Evolutionary conservation across 2,797 vertebrate species (phyloP).

Genomic region (Sebastolobus alascanus): DNA sequence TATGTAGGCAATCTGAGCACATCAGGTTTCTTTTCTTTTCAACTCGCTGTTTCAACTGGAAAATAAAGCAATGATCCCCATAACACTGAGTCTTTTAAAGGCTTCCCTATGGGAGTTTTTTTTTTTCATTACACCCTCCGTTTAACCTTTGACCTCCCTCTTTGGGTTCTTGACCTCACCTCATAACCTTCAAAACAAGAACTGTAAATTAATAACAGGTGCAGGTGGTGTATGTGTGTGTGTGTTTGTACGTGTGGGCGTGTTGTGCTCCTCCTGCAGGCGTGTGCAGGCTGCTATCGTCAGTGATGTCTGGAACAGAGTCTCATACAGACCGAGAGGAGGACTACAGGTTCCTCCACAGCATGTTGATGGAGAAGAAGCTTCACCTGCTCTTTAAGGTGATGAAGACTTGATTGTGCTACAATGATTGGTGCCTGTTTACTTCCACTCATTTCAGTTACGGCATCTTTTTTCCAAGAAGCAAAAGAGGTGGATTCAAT

Average conservation of each 20-base stretch:
- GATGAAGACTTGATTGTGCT: neutral
- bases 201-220: constrained; percentile 34
- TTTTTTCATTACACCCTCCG: constrained; percentile 15
- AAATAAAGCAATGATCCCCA: neutral
- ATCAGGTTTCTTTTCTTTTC: neutral
- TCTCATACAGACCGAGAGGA: constrained; percentile 91
- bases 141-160: constrained; percentile 49
- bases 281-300: constrained; percentile 87
- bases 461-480: neutral
- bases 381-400: constrained; percentile 94
- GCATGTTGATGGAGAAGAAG: constrained; percentile 95
- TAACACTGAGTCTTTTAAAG: constrained; percentile 4
- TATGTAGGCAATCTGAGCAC: neutral
- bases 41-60: neutral
- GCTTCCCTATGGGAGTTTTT: neutral
- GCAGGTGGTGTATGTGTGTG: constrained; percentile 10
- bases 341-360: constrained; percentile 96
- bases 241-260: constrained; percentile 9
- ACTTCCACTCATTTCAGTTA: neutral
- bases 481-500: neutral
- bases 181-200: constrained; percentile 19
- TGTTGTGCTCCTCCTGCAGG: constrained; percentile 79
- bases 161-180: constrained; percentile 31
- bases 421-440: neutral
- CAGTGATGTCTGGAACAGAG: constrained; percentile 90